These are phyloP conservation scores for Uloborus plumipes DNA, from an alignment of 2,888 invertebrate species.

Conservation along the genomic window DNA sequence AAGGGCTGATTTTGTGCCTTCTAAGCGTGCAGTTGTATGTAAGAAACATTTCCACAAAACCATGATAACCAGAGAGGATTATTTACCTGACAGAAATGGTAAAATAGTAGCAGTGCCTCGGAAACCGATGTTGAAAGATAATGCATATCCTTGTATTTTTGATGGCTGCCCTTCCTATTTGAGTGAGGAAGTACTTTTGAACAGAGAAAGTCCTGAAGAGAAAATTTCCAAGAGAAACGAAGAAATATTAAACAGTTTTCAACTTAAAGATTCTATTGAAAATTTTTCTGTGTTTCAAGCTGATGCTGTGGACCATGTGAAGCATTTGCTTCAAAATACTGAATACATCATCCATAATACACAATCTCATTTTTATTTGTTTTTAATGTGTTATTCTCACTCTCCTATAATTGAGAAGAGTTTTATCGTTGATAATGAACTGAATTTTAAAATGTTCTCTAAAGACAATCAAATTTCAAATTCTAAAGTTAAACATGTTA, in stretches of 20 bases:
- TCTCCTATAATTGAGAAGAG: background rate
- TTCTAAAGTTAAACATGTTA: background rate
- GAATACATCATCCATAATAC: background rate
- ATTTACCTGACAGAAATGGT: constrained; percentile 8
- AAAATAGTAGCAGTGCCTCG: constrained; percentile 17
- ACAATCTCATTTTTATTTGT: background rate
- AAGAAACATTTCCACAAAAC: constrained; percentile 34
- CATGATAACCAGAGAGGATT: constrained; percentile 19
- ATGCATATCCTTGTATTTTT: constrained; percentile 20
- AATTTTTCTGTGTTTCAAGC: no score
- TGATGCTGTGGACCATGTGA: background rate
- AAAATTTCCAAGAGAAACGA: background rate
- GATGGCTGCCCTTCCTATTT: background rate
- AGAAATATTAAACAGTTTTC: background rate
- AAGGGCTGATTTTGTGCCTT: constrained; percentile 21
- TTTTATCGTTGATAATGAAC: constrained; percentile 5
- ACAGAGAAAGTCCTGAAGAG: background rate
- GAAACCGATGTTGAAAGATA: constrained; percentile 9
- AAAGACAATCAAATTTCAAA: background rate
- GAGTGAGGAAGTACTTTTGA: background rate
- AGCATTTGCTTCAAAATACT: background rate
- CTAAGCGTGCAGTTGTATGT: constrained; percentile 17
- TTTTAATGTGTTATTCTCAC: background rate
- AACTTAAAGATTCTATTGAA: background rate
- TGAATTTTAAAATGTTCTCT: background rate